A percentile compares a stretch with the other conserved stretches of the same genome.
These are phyloP conservation scores for Ascaphus truei DNA, from an alignment of 2,113 vertebrate species.

Conservation along the genomic window DNA sequence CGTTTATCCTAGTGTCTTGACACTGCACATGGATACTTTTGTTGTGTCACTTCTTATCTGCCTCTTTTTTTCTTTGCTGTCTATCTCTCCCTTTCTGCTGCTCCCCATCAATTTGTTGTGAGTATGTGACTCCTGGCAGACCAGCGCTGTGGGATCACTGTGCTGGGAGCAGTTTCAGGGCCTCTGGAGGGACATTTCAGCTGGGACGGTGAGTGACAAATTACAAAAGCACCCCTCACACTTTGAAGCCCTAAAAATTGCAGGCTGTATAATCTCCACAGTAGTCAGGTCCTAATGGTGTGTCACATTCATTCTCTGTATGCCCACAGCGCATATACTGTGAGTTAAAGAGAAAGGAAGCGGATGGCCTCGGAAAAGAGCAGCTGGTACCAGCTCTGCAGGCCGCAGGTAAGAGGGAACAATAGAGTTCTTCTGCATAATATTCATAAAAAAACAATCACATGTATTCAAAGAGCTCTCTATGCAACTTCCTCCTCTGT, in stretches of 20 bases:
- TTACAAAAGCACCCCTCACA: not conserved
- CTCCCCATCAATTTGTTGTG: not conserved
- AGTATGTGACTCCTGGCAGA: constrained; percentile 19
- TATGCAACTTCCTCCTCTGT: too few species aligned
- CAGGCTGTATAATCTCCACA: too few species aligned
- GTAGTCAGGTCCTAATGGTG: too few species aligned
- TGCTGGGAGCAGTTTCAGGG: constrained; percentile 13
- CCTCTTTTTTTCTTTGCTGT: too few species aligned
- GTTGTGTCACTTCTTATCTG: too few species aligned
- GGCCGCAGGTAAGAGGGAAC: not conserved
- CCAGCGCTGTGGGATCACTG: constrained; percentile 4
- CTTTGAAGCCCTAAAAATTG: not conserved
- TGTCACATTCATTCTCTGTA: not conserved
- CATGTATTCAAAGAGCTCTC: too few species aligned
- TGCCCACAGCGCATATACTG: constrained; percentile 3
- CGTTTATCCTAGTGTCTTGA: too few species aligned
- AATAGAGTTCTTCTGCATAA: too few species aligned
- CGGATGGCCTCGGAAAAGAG: not conserved
- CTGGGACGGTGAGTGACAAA: constrained; percentile 28
- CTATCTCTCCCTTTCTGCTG: not conserved
- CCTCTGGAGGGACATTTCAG: constrained; percentile 27
- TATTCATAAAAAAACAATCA: too few species aligned
- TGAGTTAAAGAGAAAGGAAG: not conserved
- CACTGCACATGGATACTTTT: too few species aligned
- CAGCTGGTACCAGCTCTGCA: not conserved